A percentile compares a stretch with the other conserved stretches of the same genome.
Conservation (phyloP, 2,113 vertebrate species). For the Calonectris borealis region DNA sequence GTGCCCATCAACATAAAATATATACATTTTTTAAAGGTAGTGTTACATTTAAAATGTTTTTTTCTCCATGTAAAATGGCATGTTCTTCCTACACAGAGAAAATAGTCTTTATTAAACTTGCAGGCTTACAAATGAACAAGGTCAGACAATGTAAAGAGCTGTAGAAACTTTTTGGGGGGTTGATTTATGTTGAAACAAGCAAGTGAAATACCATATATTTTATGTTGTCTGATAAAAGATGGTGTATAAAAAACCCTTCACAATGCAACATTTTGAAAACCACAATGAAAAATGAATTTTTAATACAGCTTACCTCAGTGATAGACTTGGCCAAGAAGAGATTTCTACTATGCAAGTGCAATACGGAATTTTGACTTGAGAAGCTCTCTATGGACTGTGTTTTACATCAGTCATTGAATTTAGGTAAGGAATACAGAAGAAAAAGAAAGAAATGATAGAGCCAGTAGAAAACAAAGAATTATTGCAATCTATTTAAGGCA, state of each 20-base stretch:
- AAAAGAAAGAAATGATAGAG: background rate
- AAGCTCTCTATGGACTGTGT: background rate
- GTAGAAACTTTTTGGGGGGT: background rate
- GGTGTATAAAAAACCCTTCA: background rate
- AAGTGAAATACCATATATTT: constrained; percentile 16
- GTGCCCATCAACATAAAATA: background rate
- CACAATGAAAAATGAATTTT: constrained; percentile 3
- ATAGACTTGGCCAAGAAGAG: background rate
- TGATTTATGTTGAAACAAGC: constrained; percentile 23
- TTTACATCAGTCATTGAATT: background rate
- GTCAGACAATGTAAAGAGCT: background rate
- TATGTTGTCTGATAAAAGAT: constrained; percentile 21
- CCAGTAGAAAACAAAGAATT: background rate
- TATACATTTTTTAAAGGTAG: background rate
- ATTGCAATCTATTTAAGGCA: background rate
- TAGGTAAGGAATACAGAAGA: background rate
- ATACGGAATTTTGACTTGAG: background rate
- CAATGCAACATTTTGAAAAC: background rate
- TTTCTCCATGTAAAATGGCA: background rate
- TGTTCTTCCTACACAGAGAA: background rate
- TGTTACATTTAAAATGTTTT: background rate
- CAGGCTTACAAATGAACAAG: background rate
- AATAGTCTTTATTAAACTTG: background rate
- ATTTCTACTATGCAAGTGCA: background rate
- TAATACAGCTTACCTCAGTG: constrained; percentile 3